Conservation (phyloP, 2,797 vertebrate species). For the Psittacula derbiana region DNA sequence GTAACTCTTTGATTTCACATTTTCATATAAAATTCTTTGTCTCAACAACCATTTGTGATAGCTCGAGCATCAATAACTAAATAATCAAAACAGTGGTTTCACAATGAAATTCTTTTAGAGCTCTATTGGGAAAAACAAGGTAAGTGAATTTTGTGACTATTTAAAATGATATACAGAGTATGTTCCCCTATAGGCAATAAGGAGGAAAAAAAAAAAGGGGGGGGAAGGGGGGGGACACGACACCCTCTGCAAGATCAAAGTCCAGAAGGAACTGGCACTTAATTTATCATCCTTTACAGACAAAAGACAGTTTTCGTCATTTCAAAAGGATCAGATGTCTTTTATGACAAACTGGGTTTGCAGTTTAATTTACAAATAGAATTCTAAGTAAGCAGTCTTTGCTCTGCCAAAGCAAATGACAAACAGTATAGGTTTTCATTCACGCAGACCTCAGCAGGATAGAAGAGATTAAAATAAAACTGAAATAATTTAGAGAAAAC, state of each 20-base stretch:
- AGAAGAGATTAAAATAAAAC: conserved; percentile 80
- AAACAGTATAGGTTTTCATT: conserved; percentile 77
- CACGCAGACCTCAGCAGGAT: conserved; percentile 73
- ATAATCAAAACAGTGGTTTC: conserved; percentile 23
- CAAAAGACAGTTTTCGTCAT: conserved; percentile 89
- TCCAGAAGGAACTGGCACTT: conserved; percentile 85
- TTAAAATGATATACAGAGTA: conserved; percentile 85
- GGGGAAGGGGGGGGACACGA: neutral
- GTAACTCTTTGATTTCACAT: neutral
- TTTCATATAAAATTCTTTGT: neutral
- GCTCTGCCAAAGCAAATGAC: conserved; percentile 78
- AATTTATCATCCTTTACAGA: conserved; percentile 93
- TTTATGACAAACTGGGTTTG: conserved; percentile 90
- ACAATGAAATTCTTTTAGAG: neutral
- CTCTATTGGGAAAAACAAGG: conserved; percentile 25
- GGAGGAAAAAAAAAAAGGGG: conserved; percentile 66
- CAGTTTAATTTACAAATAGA: conserved; percentile 91
- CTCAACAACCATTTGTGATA: neutral
- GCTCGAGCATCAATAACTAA: neutral
- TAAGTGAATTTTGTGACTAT: conserved; percentile 78
- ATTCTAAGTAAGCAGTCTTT: conserved; percentile 83
- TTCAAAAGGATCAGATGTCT: conserved; percentile 89
- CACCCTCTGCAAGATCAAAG: conserved; percentile 87
- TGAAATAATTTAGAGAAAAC: conserved; percentile 84
- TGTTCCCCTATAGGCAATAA: conserved; percentile 83